Base-by-base conservation (phyloP, 2,888 invertebrate species). In the Dryadula phaetusa region DNA sequence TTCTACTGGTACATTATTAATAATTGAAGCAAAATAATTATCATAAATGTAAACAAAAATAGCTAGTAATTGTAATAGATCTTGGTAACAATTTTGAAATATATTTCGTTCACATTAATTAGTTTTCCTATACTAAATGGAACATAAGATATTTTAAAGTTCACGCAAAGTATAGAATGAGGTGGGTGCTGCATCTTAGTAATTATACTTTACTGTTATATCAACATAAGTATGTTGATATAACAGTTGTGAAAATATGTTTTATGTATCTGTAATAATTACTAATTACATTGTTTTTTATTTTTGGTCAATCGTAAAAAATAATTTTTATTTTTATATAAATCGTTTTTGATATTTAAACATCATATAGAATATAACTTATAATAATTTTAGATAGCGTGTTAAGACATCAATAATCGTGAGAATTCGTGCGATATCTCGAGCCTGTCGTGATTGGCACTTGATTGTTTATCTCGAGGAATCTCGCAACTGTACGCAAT, bases 371-470 rank as follows among this genome's bases (percentile, higher is more conserved):
- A 42, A 44, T 60, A 60, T 46, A 7, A 16, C 32, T 44, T 42
- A 44, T 60, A 28, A 32, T 60, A 18, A 44, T 42, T 42, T 20
- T n/a, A 49, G 44, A 34, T 54, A 56, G 62, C 69, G 64, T 72
- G 69, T 70, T 70, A 25, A 62, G 64, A 44, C 63, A 62, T 81
- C 71, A 76, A 75, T 77, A 74, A 76, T 79, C 85, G 87, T 87
- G 86, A 84, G 88, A 88, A 87, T 79, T 76, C 72, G 85, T 82
- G 82, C 82, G 80, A 86, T 85, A 85, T 85, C 79, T 79, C 79
- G 75, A 70, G 75, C 76, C 74, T 71, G 69, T 71, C 67, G 69
- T 77, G 79, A 82, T 82, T 79, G 81, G 80, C 79, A 76, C 75
- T 74, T 70, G 75, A 79, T 79, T 75, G 78, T 78, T 79, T 81